Conservation (phyloP, 1,140 invertebrate genomes). For the Diachasma alloeum region DNA sequence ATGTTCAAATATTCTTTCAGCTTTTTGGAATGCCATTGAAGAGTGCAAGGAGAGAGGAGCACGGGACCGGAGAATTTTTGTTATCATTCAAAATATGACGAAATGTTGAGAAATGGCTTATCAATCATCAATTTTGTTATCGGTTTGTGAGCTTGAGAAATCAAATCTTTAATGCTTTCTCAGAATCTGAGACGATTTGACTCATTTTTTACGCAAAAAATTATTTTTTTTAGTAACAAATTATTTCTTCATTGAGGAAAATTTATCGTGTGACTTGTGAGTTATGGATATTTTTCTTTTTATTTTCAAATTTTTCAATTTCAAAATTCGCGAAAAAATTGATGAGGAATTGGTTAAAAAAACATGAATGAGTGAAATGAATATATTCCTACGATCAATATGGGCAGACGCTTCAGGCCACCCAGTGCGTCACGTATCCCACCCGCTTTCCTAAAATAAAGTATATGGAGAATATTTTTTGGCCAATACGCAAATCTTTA, state of each 20-base stretch:
- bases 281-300: too few relatives aligned
- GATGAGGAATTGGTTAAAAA: neutral
- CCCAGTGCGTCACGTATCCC: constrained; percentile 10
- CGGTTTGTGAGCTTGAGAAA: neutral
- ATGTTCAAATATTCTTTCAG: neutral
- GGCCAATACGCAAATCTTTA: neutral
- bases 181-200: too few relatives aligned
- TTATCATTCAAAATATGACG: neutral
- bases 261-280: too few relatives aligned
- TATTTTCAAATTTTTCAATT: too few relatives aligned
- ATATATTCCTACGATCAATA: constrained; percentile 19
- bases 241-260: too few relatives aligned
- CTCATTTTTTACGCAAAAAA: too few relatives aligned
- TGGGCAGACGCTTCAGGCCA: neutral
- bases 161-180: neutral
- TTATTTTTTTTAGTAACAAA: too few relatives aligned
- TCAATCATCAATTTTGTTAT: neutral
- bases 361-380: neutral
- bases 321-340: neutral
- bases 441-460: neutral
- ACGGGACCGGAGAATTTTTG: neutral
- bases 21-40: neutral
- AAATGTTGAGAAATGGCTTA: neutral
- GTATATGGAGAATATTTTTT: neutral
- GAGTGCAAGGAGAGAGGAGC: neutral